These are phyloP conservation scores for Enteromius anoplus DNA, from an alignment of 2,797 vertebrate genomes.

Conservation along the genomic window DNA sequence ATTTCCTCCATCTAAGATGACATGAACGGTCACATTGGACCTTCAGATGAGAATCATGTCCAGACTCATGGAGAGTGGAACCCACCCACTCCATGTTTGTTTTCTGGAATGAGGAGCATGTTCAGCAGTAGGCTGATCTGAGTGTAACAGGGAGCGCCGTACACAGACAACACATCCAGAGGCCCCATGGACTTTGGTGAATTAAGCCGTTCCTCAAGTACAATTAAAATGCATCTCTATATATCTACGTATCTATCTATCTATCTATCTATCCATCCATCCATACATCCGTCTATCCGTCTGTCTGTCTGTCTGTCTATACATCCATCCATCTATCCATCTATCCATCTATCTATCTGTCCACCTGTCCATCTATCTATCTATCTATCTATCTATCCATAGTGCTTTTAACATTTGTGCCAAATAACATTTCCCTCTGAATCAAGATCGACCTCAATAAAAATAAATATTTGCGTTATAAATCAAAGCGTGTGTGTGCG, in stretches of 20 bases:
- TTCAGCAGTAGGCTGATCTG: background rate
- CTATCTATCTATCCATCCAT: background rate
- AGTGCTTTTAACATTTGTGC: background rate
- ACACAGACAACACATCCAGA: background rate
- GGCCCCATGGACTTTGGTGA: background rate
- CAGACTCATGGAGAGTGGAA: slow-evolving; percentile 2
- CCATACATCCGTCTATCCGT: background rate
- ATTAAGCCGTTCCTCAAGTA: background rate
- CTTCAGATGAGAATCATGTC: background rate
- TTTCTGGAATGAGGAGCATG: slow-evolving; percentile 21
- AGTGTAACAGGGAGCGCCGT: slow-evolving; percentile 8
- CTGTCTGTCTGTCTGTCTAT: background rate
- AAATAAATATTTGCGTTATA: background rate
- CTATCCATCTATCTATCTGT: background rate
- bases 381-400: background rate
- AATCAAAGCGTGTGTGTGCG: background rate
- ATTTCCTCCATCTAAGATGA: background rate
- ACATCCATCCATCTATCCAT: too few relatives aligned
- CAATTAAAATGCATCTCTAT: background rate
- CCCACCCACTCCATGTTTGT: slow-evolving; percentile 3
- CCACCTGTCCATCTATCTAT: background rate
- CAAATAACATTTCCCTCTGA: background rate
- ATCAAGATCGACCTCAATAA: background rate
- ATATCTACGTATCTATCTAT: too few relatives aligned
- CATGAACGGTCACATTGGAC: background rate